These are phyloP conservation scores for Bombus huntii DNA, from an alignment of 1,140 invertebrate genomes.

Conservation along the genomic window DNA sequence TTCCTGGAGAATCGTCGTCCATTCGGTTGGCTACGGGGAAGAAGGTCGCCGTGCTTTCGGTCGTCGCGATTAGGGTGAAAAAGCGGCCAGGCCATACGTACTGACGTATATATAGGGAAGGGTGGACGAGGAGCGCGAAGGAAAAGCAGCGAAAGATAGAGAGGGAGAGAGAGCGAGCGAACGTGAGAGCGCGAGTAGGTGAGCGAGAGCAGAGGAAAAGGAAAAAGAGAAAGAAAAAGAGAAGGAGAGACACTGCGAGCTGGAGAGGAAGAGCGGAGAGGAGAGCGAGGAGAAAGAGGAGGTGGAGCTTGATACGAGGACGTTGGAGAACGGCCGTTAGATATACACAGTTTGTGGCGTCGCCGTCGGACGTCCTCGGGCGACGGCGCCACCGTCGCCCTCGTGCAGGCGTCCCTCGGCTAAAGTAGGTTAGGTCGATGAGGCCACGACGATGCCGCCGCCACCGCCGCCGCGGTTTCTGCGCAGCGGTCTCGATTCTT, in stretches of 20 bases:
- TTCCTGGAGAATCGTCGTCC: not conserved
- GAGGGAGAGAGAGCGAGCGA: not conserved
- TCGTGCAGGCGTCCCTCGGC: conserved; percentile 66
- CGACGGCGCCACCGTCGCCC: conserved; percentile 64
- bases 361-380: conserved; percentile 66
- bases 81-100: not conserved
- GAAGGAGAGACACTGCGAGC: not conserved
- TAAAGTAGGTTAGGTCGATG: conserved; percentile 80
- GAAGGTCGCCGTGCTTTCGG: not conserved
- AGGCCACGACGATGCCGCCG: conserved; percentile 68
- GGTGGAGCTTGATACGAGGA: conserved; percentile 55
- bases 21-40: too few relatives aligned
- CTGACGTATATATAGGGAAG: not conserved
- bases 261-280: not conserved
- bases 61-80: not conserved
- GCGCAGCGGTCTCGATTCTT: conserved; percentile 75
- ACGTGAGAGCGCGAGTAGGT: not conserved
- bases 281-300: not conserved
- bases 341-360: conserved; percentile 59
- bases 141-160: not conserved
- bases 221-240: not conserved
- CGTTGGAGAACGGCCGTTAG: conserved; percentile 65
- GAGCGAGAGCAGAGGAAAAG: not conserved
- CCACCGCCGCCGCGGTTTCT: conserved; percentile 65
- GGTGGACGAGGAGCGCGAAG: not conserved